Conservation (phyloP, 2,113 vertebrate species). For the Climacteris rufus region DNA sequence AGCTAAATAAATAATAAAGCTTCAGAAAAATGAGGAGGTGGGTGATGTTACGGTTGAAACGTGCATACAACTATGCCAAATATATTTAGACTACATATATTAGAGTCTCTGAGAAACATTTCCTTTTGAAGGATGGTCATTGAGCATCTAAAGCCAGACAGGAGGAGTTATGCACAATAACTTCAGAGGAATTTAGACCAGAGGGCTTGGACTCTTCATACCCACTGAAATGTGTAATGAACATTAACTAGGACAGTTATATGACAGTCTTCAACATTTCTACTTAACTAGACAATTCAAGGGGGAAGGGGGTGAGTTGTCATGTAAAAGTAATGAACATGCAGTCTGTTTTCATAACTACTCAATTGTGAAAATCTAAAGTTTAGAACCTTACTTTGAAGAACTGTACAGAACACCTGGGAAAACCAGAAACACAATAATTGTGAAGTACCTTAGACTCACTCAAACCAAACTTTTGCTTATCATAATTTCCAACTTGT, state of each 20-base stretch:
- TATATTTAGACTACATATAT: background rate
- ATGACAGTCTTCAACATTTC: background rate
- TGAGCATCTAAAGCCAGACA: background rate
- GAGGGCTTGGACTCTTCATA: background rate
- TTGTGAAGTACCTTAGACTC: background rate
- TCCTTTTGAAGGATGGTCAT: background rate
- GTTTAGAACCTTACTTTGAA: background rate
- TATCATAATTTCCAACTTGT: background rate
- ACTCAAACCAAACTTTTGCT: background rate
- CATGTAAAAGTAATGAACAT: background rate
- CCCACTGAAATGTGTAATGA: background rate
- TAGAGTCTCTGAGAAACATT: background rate
- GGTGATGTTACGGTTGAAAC: background rate
- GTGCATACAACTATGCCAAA: background rate
- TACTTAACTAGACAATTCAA: background rate
- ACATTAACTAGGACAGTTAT: background rate
- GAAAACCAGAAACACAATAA: background rate
- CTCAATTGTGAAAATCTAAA: background rate
- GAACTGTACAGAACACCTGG: background rate
- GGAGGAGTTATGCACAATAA: background rate
- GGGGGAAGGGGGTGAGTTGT: rapidly evolving
- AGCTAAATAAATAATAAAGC: background rate
- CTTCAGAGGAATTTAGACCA: background rate
- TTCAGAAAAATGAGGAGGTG: background rate
- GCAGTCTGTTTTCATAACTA: background rate